Percentiles rank a stretch among this genome's conserved stretches.
These are phyloP conservation scores for Argya squamiceps DNA, from an alignment of 2,797 vertebrate species.

Conservation along the genomic window DNA sequence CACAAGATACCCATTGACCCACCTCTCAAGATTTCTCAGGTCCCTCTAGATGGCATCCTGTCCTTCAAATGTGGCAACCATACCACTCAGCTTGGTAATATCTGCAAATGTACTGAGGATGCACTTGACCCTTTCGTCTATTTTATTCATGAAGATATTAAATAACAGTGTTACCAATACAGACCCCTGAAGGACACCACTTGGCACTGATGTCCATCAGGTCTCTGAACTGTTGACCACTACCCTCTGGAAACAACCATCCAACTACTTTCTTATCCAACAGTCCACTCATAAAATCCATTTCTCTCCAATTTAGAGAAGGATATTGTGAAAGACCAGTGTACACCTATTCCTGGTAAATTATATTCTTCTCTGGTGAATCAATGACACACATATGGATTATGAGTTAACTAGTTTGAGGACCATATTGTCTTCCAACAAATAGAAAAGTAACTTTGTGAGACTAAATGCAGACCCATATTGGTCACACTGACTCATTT, in stretches of 20 bases:
- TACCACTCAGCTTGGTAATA: background rate
- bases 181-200: accelerated
- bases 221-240: background rate
- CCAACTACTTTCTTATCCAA: background rate
- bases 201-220: background rate
- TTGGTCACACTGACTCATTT: background rate
- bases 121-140: accelerated
- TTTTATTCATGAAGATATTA: background rate
- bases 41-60: background rate
- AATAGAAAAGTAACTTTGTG: background rate
- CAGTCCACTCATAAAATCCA: background rate
- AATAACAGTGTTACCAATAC: background rate
- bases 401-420: background rate
- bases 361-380: background rate
- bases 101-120: background rate
- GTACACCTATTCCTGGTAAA: background rate
- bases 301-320: background rate
- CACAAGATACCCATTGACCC: background rate
- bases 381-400: background rate
- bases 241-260: background rate
- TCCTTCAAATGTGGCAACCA: background rate
- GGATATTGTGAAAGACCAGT: too few species aligned
- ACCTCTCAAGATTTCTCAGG: background rate
- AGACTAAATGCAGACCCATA: background rate
- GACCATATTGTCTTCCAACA: background rate